Percentiles rank a stretch among this genome's conserved stretches.
phyloP scores from a whole-genome alignment of 2,113 vertebrate genomes.

The Chaetodon trifascialis region DNA sequence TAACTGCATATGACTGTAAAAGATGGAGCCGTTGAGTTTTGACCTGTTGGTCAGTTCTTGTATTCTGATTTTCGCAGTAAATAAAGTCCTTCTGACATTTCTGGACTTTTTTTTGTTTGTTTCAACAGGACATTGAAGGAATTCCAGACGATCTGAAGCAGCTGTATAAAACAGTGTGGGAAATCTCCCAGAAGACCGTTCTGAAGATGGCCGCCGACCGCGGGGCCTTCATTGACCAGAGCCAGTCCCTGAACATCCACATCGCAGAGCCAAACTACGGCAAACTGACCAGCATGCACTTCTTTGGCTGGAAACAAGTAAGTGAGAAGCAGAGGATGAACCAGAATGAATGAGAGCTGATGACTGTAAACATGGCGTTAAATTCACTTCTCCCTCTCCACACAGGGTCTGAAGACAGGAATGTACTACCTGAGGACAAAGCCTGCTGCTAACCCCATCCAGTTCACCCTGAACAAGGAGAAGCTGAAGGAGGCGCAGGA shows the following conservation, averaged over 20 bases:
- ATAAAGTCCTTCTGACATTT: background rate
- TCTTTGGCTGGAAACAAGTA: slow-evolving; percentile 98
- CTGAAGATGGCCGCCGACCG: slow-evolving; percentile 97
- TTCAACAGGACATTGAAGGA: slow-evolving; percentile 82
- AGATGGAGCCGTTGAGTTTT: no score
- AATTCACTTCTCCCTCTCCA: background rate
- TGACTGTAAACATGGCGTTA: fast-evolving
- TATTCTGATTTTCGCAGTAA: no score
- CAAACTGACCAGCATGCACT: slow-evolving; percentile 99
- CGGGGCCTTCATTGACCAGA: slow-evolving; percentile 98
- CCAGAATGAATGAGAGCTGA: background rate
- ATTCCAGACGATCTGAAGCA: slow-evolving; percentile 94
- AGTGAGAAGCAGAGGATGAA: background rate
- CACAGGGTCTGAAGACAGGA: slow-evolving; percentile 95
- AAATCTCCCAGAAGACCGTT: slow-evolving; percentile 95
- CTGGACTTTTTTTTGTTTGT: background rate
- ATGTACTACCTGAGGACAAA: slow-evolving; percentile 99
- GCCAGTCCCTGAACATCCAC: slow-evolving; percentile 98
- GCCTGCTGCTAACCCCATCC: slow-evolving; percentile 97
- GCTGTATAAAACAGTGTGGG: slow-evolving; percentile 98
- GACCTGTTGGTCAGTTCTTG: no score
- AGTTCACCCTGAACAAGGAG: slow-evolving; percentile 98
- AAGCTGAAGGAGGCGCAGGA: slow-evolving; percentile 87
- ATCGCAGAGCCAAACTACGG: slow-evolving; percentile 98
- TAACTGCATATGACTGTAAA: no score